A percentile compares a stretch with the other conserved stretches of the same genome.
Evolutionary conservation across 1,140 invertebrate genomes (phyloP).

Genomic region (Matsumurasca onukii): DNA sequence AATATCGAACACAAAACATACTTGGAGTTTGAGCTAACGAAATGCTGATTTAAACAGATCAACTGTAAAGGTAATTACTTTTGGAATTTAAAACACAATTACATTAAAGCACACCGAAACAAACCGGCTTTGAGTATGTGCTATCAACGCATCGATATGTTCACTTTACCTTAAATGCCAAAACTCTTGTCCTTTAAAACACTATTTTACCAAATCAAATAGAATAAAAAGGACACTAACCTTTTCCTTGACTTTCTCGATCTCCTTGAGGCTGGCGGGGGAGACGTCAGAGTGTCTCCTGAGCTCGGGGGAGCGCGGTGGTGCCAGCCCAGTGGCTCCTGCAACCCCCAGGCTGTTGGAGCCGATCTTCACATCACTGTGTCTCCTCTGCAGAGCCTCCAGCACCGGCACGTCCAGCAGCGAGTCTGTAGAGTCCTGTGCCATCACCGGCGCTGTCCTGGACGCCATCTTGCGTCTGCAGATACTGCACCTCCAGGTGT

Average conservation of each 20-base stretch:
- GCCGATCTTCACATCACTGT: slow-evolving; percentile 75
- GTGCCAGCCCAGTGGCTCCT: slow-evolving; percentile 60
- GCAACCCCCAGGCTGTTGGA: slow-evolving; percentile 51
- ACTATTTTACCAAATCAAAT: too few species aligned
- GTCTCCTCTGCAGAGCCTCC: slow-evolving; percentile 70
- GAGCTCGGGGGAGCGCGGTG: slow-evolving; percentile 74
- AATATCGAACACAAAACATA: too few species aligned
- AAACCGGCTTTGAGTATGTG: too few species aligned
- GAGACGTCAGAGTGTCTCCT: slow-evolving; percentile 80
- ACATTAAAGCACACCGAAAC: too few species aligned
- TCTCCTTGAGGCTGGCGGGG: slow-evolving; percentile 77
- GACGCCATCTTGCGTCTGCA: slow-evolving; percentile 77
- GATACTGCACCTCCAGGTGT: slow-evolving; percentile 75
- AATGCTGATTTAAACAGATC: too few species aligned
- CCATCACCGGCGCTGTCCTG: slow-evolving; percentile 61
- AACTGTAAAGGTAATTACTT: too few species aligned
- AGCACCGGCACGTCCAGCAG: slow-evolving; percentile 73
- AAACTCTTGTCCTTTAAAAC: too few species aligned
- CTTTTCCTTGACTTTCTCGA: slow-evolving; percentile 66
- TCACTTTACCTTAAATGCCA: too few species aligned
- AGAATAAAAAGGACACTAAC: too few species aligned
- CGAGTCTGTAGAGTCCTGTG: slow-evolving; percentile 77
- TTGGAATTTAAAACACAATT: too few species aligned
- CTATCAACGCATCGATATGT: too few species aligned
- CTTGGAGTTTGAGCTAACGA: too few species aligned